phyloP scores from a whole-genome alignment of 1,140 invertebrate genomes.

The Ditylenchus dipsaci region DNA sequence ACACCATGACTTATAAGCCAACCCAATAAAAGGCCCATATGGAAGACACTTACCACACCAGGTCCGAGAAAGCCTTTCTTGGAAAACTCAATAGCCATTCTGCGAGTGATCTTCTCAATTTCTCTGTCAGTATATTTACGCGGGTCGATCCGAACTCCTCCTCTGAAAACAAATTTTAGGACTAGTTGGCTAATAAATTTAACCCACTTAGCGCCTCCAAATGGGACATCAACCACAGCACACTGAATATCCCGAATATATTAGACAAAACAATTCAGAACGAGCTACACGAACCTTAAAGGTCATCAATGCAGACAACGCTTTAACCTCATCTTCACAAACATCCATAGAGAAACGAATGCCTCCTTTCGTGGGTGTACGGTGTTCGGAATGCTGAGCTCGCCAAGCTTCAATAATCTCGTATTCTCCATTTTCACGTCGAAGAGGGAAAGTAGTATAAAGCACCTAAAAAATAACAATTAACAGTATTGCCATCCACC shows the following conservation, averaged over 20 bases:
- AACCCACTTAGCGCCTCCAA: slow-evolving; percentile 74
- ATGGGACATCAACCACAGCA: slow-evolving; percentile 86
- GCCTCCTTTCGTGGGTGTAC: slow-evolving; percentile 61
- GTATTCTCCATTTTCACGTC: slow-evolving; percentile 87
- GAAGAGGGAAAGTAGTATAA: slow-evolving; percentile 82
- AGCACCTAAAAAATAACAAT: slow-evolving; percentile 40
- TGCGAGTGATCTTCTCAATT: slow-evolving; percentile 92
- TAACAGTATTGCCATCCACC: too few species aligned
- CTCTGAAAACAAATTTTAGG: slow-evolving; percentile 56
- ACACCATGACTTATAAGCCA: too few species aligned
- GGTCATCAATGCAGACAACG: slow-evolving; percentile 95
- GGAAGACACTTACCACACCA: slow-evolving; percentile 33
- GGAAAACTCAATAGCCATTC: slow-evolving; percentile 90
- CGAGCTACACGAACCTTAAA: slow-evolving; percentile 68
- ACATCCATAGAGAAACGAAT: slow-evolving; percentile 93
- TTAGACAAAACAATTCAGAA: too few species aligned
- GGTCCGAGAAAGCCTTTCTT: slow-evolving; percentile 97
- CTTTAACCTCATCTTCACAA: slow-evolving; percentile 83
- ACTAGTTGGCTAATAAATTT: too few species aligned
- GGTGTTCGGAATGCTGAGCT: slow-evolving; percentile 78
- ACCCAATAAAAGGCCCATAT: too few species aligned
- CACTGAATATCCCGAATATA: slow-evolving; percentile 60
- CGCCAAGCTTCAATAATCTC: slow-evolving; percentile 95
- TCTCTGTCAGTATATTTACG: slow-evolving; percentile 77
- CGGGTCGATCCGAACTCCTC: slow-evolving; percentile 90